phyloP scores from a whole-genome alignment of 2,888 invertebrate species.

The Alviniconcha strummeri region DNA sequence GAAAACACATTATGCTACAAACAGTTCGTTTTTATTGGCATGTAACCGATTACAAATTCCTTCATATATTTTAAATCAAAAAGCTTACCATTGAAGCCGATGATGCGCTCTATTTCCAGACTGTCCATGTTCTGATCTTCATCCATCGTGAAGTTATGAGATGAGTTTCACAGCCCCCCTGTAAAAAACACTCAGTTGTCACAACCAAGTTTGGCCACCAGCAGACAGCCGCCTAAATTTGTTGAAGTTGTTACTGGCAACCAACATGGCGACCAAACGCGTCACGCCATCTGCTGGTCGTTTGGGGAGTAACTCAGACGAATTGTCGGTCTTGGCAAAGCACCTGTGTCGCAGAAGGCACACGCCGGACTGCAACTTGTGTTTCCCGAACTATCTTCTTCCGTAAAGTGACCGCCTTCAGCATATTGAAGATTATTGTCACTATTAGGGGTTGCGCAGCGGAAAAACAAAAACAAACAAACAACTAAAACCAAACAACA shows the following conservation, averaged over 20 bases:
- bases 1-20: too few relatives aligned
- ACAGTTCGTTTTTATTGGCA: too few relatives aligned
- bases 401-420: too few relatives aligned
- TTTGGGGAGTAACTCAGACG: background rate
- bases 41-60: too few relatives aligned
- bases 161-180: background rate
- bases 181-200: background rate
- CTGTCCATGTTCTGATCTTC: conserved; percentile 34
- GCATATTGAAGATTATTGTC: too few relatives aligned
- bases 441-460: too few relatives aligned
- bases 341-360: background rate
- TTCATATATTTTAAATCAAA: background rate
- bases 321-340: background rate
- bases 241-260: conserved; percentile 41
- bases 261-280: conserved; percentile 36
- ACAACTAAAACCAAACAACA: too few relatives aligned
- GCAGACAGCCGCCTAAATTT: background rate
- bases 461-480: too few relatives aligned
- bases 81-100: conserved; percentile 62
- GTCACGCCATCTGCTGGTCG: conserved; percentile 25
- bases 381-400: too few relatives aligned
- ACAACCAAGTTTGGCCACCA: conserved; percentile 12
- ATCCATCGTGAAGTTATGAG: conserved; percentile 8
- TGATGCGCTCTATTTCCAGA: conserved; percentile 55
- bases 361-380: too few relatives aligned